These are phyloP conservation scores for Acrocephalus scirpaceus DNA, from an alignment of 2,797 vertebrate genomes.

Conservation along the genomic window DNA sequence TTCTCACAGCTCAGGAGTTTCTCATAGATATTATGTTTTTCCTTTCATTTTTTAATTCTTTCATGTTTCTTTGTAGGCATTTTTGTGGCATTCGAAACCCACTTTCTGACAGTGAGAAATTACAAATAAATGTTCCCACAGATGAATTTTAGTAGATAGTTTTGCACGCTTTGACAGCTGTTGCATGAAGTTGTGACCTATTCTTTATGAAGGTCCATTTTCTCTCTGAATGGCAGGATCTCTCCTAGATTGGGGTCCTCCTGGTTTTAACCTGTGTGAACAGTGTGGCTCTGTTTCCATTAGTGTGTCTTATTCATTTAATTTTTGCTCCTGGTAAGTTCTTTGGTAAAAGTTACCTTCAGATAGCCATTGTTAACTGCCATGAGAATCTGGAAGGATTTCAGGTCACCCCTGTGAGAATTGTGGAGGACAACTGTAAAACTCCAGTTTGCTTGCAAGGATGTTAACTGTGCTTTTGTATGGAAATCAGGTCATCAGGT, in stretches of 20 bases:
- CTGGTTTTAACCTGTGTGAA: background rate
- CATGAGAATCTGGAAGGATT: background rate
- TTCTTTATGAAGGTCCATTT: background rate
- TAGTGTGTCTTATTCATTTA: rapidly evolving
- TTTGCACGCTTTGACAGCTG: background rate
- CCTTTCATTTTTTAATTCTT: background rate
- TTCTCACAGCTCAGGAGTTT: background rate
- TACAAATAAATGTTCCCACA: background rate
- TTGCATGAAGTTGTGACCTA: background rate
- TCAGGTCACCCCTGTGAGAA: background rate
- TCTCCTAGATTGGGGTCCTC: background rate
- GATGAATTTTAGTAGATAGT: conserved; percentile 27
- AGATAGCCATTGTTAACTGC: background rate
- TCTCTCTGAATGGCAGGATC: background rate
- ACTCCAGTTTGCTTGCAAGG: background rate
- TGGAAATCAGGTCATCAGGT: background rate
- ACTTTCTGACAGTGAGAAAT: conserved; percentile 51
- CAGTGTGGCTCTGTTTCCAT: background rate
- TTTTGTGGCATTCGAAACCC: background rate
- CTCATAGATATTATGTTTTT: background rate
- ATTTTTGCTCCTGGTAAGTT: background rate
- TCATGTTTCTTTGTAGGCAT: background rate
- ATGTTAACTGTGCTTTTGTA: background rate
- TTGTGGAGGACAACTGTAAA: background rate
- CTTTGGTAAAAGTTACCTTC: background rate